phyloP scores from a whole-genome alignment of 2,797 vertebrate species.

The Melopsittacus undulatus region DNA sequence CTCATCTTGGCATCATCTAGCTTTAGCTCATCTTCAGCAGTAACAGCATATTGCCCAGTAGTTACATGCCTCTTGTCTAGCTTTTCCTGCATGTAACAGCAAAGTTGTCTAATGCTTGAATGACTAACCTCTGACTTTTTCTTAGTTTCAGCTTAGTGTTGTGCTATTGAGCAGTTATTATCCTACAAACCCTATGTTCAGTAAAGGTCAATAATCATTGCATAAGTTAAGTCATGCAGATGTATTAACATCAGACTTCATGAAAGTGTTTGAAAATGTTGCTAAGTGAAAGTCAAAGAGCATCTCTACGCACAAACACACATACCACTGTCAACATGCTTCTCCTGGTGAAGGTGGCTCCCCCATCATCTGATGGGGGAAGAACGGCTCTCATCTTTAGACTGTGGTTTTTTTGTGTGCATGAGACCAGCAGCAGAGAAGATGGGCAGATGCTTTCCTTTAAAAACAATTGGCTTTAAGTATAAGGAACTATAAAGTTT shows the following conservation, averaged over 20 bases:
- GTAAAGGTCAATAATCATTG: neutral
- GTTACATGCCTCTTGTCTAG: neutral
- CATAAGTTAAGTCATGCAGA: neutral
- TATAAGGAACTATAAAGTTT: neutral
- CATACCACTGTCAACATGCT: rapidly evolving
- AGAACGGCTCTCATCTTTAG: neutral
- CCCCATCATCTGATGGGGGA: rapidly evolving
- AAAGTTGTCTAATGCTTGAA: neutral
- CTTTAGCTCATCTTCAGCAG: neutral
- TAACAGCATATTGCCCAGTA: neutral
- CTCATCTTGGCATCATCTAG: neutral
- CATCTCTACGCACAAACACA: neutral
- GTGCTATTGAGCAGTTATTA: neutral
- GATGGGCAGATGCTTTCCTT: neutral
- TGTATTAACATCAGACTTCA: neutral
- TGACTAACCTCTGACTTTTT: neutral
- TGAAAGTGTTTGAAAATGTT: neutral
- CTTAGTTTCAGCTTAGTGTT: neutral
- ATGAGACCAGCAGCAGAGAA: neutral
- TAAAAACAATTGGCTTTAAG: neutral
- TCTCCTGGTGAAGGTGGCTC: rapidly evolving
- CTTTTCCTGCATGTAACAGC: neutral
- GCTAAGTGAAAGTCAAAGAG: neutral
- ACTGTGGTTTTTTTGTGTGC: rapidly evolving
- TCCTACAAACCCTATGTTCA: neutral